Evolutionary conservation across 2,888 invertebrate species (phyloP).

Genomic region (Minunthozetes semirufus): DNA sequence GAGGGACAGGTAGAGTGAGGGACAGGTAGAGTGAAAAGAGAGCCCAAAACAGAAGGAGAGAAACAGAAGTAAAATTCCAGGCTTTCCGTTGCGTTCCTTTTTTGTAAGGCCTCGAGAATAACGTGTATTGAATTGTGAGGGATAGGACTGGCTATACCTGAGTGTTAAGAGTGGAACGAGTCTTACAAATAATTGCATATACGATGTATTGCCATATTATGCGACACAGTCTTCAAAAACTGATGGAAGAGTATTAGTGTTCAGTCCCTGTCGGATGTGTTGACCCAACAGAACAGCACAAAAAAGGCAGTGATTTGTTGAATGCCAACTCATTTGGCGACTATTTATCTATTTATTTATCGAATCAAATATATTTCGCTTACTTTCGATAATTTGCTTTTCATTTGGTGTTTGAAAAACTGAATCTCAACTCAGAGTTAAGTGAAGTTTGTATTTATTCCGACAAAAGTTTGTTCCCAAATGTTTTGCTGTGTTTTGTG

Average conservation of each 20-base stretch:
- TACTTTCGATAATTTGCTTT: no score
- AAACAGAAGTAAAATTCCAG: constrained; percentile 8
- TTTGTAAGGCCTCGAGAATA: neutral
- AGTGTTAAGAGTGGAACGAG: neutral
- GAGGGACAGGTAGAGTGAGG: neutral
- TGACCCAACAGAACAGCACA: constrained; percentile 1
- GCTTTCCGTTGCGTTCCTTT: neutral
- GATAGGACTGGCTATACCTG: no score
- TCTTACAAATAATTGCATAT: neutral
- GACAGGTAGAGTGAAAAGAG: neutral
- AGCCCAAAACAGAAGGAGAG: neutral
- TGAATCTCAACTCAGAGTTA: no score
- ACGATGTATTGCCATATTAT: neutral
- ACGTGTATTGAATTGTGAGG: neutral
- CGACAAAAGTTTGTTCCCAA: no score
- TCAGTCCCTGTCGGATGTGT: constrained; percentile 3
- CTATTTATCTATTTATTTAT: no score
- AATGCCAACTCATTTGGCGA: no score
- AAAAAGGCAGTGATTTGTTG: neutral
- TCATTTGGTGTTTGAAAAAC: no score
- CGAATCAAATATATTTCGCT: no score
- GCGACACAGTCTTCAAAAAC: constrained; percentile 17
- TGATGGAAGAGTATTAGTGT: neutral
- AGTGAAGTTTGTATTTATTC: no score
- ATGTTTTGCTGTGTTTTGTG: neutral